Evolutionary conservation across 2,888 invertebrate genomes (phyloP).

Genomic region (Apamea monoglypha): DNA sequence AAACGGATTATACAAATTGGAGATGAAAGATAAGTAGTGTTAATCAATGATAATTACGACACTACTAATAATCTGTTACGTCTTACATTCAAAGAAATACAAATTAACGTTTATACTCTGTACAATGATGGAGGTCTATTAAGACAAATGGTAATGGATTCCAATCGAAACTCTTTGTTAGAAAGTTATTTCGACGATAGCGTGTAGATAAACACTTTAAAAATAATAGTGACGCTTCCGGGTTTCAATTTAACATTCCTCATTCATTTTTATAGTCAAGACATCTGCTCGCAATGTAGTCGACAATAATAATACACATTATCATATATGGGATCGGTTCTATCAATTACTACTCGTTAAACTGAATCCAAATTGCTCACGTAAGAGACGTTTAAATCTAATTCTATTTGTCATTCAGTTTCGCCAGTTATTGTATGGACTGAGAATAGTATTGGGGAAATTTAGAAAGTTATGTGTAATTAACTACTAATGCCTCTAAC

Average conservation of each 20-base stretch:
- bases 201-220: conserved; percentile 74
- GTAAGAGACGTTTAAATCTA: conserved; percentile 56
- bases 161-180: conserved; percentile 72
- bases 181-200: conserved; percentile 73
- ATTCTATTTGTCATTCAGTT: conserved; percentile 57
- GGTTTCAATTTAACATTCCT: conserved; percentile 73
- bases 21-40: conserved; percentile 54
- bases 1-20: conserved; percentile 58
- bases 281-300: conserved; percentile 67
- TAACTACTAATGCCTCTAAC: conserved; percentile 24
- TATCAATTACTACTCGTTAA: conserved; percentile 73
- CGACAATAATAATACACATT: conserved; percentile 73
- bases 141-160: conserved; percentile 69
- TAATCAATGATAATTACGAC: conserved; percentile 59
- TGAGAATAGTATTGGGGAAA: conserved; percentile 20
- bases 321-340: conserved; percentile 63
- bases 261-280: conserved; percentile 55
- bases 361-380: conserved; percentile 69
- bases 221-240: conserved; percentile 75
- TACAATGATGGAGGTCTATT: conserved; percentile 45
- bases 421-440: conserved; percentile 44
- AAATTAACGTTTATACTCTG: conserved; percentile 41
- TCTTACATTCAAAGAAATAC: conserved; percentile 24
- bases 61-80: conserved; percentile 34
- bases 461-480: conserved; percentile 58